Evolutionary conservation across 2,888 invertebrate genomes (phyloP).

Genomic region (Aproaerema taeniolella): DNA sequence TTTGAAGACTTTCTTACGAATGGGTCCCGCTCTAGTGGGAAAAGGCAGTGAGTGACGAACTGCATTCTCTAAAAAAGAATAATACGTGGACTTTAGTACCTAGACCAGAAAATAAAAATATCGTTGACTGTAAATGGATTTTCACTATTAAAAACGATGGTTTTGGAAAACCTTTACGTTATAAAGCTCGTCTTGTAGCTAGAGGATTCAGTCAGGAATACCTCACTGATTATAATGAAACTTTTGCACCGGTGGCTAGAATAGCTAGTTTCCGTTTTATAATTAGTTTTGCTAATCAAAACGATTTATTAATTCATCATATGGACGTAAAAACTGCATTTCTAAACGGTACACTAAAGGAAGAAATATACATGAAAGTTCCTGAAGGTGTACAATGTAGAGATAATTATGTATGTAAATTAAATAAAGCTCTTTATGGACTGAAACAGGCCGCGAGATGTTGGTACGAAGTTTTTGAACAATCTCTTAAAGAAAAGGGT

Average conservation of each 20-base stretch:
- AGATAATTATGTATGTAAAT: constrained; percentile 24
- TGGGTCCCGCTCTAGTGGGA: too few relatives aligned
- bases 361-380: constrained; percentile 26
- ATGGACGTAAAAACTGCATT: constrained; percentile 26
- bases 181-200: too few relatives aligned
- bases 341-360: constrained; percentile 23
- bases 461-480: constrained; percentile 24
- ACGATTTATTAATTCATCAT: constrained; percentile 21
- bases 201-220: too few relatives aligned
- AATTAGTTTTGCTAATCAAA: constrained; percentile 25
- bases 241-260: too few relatives aligned
- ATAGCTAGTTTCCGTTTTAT: too few relatives aligned
- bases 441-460: constrained; percentile 24
- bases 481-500: constrained; percentile 17
- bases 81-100: constrained; percentile 25
- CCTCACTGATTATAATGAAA: too few relatives aligned
- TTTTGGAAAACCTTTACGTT: constrained; percentile 25
- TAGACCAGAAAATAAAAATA: constrained; percentile 24
- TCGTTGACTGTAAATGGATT: too few relatives aligned
- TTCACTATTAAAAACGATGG: constrained; percentile 24
- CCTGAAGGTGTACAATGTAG: constrained; percentile 21
- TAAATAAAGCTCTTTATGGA: too few relatives aligned
- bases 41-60: constrained; percentile 19
- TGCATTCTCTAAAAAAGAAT: constrained; percentile 24
- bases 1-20: too few relatives aligned